A percentile compares a stretch with the other conserved stretches of the same genome.
Evolutionary conservation across 2,888 invertebrate genomes (phyloP).

Genomic region (Molanna angustata): DNA sequence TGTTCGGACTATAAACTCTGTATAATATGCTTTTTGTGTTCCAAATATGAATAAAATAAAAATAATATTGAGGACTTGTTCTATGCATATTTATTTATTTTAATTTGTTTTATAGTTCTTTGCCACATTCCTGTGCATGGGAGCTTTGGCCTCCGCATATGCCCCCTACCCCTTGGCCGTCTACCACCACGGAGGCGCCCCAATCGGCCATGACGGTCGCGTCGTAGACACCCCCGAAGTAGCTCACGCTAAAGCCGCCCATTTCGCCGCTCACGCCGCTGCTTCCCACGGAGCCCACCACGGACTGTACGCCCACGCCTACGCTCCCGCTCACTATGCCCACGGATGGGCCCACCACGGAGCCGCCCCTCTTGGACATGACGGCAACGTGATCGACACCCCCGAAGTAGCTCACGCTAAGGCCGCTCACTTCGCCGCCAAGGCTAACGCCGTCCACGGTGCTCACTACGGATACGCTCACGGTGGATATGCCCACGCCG

Average conservation of each 20-base stretch:
- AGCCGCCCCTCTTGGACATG: conserved; percentile 56
- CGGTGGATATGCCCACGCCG: too few species aligned
- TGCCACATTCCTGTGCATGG: conserved; percentile 18
- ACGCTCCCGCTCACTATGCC: neutral
- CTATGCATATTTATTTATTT: too few species aligned
- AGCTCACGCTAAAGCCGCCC: conserved; percentile 58
- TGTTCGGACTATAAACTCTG: too few species aligned
- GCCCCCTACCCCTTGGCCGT: conserved; percentile 1
- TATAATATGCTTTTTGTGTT: too few species aligned
- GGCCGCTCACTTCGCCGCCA: conserved; percentile 52
- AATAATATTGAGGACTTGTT: too few species aligned
- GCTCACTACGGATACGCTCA: too few species aligned
- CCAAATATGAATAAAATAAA: too few species aligned
- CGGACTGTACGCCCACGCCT: conserved; percentile 1
- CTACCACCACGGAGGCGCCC: neutral
- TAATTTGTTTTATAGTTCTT: conserved; percentile 14
- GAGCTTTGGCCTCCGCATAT: conserved; percentile 11
- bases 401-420: conserved; percentile 62
- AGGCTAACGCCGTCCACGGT: too few species aligned
- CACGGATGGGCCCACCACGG: conserved; percentile 48
- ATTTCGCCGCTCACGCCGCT: conserved; percentile 33
- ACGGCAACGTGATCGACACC: conserved; percentile 56
- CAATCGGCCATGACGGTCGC: neutral
- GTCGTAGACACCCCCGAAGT: conserved; percentile 57
- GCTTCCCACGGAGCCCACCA: conserved; percentile 25